Evolutionary conservation across 35 echinoderm and acorn worm genomes (phyloP).

Genomic region (Nesometra sesokonis): DNA sequence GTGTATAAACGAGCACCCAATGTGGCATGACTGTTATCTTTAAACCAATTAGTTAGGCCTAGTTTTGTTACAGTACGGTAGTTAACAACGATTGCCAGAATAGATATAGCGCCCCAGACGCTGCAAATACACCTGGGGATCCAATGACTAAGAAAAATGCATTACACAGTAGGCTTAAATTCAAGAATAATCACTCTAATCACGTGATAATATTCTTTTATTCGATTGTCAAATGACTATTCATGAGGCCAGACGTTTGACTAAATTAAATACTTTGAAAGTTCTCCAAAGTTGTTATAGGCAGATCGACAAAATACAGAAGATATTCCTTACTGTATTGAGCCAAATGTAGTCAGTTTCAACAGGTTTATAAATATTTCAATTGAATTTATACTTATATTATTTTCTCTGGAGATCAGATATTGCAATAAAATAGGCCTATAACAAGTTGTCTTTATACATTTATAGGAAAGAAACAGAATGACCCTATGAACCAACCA

Average conservation of each 20-base stretch:
- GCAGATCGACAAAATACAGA: no score
- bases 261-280: no score
- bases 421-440: no score
- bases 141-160: not conserved
- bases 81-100: not conserved
- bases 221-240: not conserved
- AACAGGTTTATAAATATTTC: no score
- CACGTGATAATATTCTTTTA: not conserved
- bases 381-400: no score
- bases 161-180: not conserved
- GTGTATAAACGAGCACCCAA: not conserved
- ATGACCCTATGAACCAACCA: no score
- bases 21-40: not conserved
- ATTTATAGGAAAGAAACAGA: no score
- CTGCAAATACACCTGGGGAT: not conserved
- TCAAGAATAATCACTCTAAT: not conserved
- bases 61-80: not conserved
- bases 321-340: no score
- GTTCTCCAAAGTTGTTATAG: no score
- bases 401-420: no score
- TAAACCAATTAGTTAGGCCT: not conserved
- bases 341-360: no score
- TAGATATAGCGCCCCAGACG: not conserved
- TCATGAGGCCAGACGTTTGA: not conserved
- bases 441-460: no score